These are phyloP conservation scores for Brachionus rotundiformis DNA, from an alignment of 1,140 invertebrate species.

Conservation along the genomic window DNA sequence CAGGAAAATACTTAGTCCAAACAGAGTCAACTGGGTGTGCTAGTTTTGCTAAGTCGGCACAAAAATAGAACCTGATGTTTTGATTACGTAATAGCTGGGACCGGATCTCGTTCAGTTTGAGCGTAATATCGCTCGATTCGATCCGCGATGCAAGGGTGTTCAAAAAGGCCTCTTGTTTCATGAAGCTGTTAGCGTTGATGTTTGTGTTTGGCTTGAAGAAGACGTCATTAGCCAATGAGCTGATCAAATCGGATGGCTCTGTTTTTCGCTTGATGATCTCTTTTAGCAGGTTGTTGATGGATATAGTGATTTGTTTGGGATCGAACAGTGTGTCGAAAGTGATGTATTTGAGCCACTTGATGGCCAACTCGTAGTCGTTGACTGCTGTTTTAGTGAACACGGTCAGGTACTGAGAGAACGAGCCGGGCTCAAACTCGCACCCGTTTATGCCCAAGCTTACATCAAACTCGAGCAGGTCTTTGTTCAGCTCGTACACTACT, in stretches of 20 bases:
- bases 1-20: slow-evolving; percentile 51
- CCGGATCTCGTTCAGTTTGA: slow-evolving; percentile 70
- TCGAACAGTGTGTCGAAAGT: slow-evolving; percentile 74
- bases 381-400: slow-evolving; percentile 27
- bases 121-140: slow-evolving; percentile 65
- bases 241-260: slow-evolving; percentile 30
- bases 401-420: slow-evolving; percentile 26
- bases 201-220: slow-evolving; percentile 65
- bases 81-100: slow-evolving; percentile 67
- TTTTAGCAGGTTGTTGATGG: slow-evolving; percentile 73
- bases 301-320: slow-evolving; percentile 73
- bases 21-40: slow-evolving; percentile 46
- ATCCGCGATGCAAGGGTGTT: slow-evolving; percentile 70
- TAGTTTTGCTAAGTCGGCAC: slow-evolving; percentile 72
- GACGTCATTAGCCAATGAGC: not conserved
- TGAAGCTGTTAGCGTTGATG: slow-evolving; percentile 70
- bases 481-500: slow-evolving; percentile 74
- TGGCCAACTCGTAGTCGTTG: slow-evolving; percentile 73
- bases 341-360: slow-evolving; percentile 76
- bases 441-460: slow-evolving; percentile 69
- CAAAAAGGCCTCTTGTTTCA: slow-evolving; percentile 77
- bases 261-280: slow-evolving; percentile 68
- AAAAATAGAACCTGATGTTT: slow-evolving; percentile 73
- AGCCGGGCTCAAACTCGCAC: slow-evolving; percentile 52
- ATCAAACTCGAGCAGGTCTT: slow-evolving; percentile 71